Evolutionary conservation across 1,140 invertebrate species (phyloP), one percentile per base, ranked within the genome.

Genomic region (Brachionus koreanus): DNA sequence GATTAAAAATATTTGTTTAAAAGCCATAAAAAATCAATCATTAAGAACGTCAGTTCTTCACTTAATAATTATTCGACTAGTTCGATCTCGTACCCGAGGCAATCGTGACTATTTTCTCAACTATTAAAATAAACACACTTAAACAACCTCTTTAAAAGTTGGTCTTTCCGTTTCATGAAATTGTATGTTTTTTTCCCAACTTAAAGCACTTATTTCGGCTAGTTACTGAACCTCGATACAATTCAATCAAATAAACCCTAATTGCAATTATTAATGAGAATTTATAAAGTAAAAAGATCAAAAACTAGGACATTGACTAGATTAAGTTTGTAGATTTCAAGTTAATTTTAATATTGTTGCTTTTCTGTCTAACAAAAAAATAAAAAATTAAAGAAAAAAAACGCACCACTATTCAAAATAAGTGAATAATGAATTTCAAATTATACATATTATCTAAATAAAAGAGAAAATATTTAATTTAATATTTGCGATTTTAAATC

Each of bases 271-370:
- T 39, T 69, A 37, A 19, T 69, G 16, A 39, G 49, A 57, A 57
- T 57, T 57, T 69, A 39, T 67, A 67, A 67, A 33, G 33, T 39
- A 39, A 69, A 69, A 69, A 69, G 65, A 74, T 74, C 69, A 43
- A 46, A 74, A 74, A 74, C 69, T 74, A 74, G 69, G 69, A 74
- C 69, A 74, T 46, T 74, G 39, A 74, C n/a, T 74, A 74, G 69
- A 74, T 74, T 46, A 29, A 74, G 69, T 74, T 74, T 37, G 33
- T 69, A 39, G 65, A 35, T 19, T 37, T 39, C 29, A 69, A 69
- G 39, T 57, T 42, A 37, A 13, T 39, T 39, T 39, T 39, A 37
- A 37, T 69, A 37, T 69, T 39, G 33, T 69, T 69, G 35, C 65
- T 69, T 65, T 69, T 69, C 65, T 69, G 65, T 69, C 65, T 69